Conservation (phyloP, 2,113 vertebrate species). For the Actenoides hombroni region DNA sequence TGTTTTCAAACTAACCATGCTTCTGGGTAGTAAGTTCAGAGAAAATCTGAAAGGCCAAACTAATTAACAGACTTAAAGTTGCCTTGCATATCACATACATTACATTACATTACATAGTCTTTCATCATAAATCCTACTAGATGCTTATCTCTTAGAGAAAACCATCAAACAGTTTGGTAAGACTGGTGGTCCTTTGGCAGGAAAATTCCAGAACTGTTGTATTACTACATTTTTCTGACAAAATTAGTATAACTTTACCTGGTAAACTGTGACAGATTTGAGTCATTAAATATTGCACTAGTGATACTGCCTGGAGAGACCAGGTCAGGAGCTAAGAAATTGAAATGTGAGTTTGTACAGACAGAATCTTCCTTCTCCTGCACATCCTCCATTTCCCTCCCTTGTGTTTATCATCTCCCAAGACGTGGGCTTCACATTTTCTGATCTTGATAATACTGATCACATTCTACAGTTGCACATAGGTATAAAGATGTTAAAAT, state of each 20-base stretch:
- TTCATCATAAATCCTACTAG: background rate
- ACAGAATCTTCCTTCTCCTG: background rate
- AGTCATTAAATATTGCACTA: background rate
- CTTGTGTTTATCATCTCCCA: background rate
- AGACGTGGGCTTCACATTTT: background rate
- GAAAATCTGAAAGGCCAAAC: background rate
- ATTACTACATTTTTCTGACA: background rate
- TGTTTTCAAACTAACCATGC: background rate
- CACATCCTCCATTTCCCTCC: background rate
- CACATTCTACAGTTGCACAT: rapidly evolving
- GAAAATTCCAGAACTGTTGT: background rate
- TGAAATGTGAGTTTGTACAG: background rate
- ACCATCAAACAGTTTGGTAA: background rate
- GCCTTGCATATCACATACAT: background rate
- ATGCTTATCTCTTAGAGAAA: background rate
- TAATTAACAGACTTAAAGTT: background rate
- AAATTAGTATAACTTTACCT: background rate
- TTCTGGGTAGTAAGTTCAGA: background rate
- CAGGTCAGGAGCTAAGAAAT: background rate
- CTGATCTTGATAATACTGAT: background rate
- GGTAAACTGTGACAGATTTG: background rate
- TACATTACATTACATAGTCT: background rate
- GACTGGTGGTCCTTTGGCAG: background rate
- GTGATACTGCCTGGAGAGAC: background rate
- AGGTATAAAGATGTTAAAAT: background rate